Base-by-base conservation (phyloP, 2,888 invertebrate species). In the Molanna angustata region DNA sequence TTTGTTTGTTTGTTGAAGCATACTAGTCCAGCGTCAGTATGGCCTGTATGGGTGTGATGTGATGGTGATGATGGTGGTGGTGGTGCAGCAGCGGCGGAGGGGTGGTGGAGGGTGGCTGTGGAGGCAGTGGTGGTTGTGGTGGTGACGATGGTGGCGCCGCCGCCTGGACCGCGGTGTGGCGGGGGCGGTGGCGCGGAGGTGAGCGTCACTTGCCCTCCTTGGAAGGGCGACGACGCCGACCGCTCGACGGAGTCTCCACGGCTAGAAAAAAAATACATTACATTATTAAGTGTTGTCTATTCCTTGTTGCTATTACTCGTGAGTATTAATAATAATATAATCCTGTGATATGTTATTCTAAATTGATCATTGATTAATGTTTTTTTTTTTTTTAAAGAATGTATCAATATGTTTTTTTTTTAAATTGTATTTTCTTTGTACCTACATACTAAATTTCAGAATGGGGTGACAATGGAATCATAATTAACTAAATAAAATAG, bases 171-270 rank as follows among this genome's bases (percentile, higher is more conserved):
- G 50, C 54, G 57, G 56, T 60, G 60, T 69, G 68, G 70, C 67
- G 71, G 47, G 54, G 58, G 56, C 61, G 69, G 68, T 70, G 76
- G 72, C 72, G 71, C 73, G 67, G 72, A 76, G 80, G 40, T 45
- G 52, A 57, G 52, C 75, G 83, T 86, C 86, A 86, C 85, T 86
- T 86, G 78, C 81, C 84, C 74, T 85, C 85, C 70, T 85, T 83
- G 60, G 84, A 85, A 62, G 79, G 76, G 67, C 86, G 82, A 67
- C 85, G 78, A 65, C 85, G 76, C 62, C 80, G 76, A 58, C 47
- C 60, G 66, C 69, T 56, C 51, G 66, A 60, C 51, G 64, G 62
- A 19, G 64, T 61, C 18, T 56, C 56, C 31, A 63, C 60, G 13
- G 69, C 69, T 54, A 49, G 14, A 56, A 56, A 14, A 4, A 21